Evolutionary conservation across 2,797 vertebrate species (phyloP).

Genomic region (Notamacropus eugenii): DNA sequence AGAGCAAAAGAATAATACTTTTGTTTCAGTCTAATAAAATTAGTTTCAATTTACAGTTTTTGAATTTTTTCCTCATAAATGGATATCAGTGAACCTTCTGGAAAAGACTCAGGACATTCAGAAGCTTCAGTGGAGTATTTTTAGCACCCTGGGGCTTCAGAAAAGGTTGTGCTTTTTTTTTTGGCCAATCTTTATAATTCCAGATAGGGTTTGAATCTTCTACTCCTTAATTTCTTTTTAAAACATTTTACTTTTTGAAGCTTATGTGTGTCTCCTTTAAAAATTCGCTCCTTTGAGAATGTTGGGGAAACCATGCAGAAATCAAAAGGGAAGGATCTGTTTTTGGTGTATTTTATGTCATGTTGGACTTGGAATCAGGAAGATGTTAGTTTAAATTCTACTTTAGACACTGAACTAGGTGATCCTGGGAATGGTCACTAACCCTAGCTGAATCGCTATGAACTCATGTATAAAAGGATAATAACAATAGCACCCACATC

Average conservation of each 20-base stretch:
- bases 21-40: background rate
- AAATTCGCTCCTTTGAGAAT: background rate
- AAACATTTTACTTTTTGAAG: background rate
- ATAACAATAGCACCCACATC: background rate
- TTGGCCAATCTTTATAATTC: conserved; percentile 27
- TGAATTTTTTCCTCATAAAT: conserved; percentile 63
- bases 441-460: background rate
- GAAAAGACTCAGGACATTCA: conserved; percentile 47
- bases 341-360: background rate
- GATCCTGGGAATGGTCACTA: background rate
- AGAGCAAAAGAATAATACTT: conserved; percentile 3
- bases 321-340: background rate
- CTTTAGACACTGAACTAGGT: background rate
- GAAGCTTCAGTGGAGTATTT: conserved; percentile 68
- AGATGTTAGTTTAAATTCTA: background rate
- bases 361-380: background rate
- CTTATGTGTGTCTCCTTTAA: background rate
- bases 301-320: background rate
- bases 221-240: conserved; percentile 40
- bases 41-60: conserved; percentile 47
- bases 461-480: background rate
- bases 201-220: conserved; percentile 50
- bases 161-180: conserved; percentile 60
- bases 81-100: conserved; percentile 50
- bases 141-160: conserved; percentile 67